Base-by-base conservation (phyloP, 2,888 invertebrate species). In the Lutraria lutraria region DNA sequence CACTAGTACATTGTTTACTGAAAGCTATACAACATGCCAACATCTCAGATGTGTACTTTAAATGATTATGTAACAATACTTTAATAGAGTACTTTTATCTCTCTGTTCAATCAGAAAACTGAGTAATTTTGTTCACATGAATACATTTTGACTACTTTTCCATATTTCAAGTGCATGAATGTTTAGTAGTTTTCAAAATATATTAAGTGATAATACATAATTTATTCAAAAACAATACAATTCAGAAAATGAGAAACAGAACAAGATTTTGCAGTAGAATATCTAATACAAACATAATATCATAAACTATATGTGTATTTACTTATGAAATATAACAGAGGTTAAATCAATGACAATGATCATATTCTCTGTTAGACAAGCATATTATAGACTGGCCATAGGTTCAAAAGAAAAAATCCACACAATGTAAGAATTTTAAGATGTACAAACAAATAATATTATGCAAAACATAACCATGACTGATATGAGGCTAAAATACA, bases 381-480 rank as follows among this genome's bases (percentile, higher is more conserved):
- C 56, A 25, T 68, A 68, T 68, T 68, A 68, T 21, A 68, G 63
- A 68, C 63, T 68, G 63, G 63, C 63, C 63, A 68, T 68, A 68
- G n/a, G 25, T n/a, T 60, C 60, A 21, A 60, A n/a, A 60, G 43
- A 60, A 60, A 21, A 60, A 12, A n/a, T 68, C 63, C 63, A 68
- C 63, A 68, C 25, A 25, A 68, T 68, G 25, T 12, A 68, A n/a
- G 25, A 25, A 25, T 25, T 25, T 12, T n/a, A 25, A 25, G 25
- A 68, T n/a, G 25, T 25, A 68, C 21, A 25, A 68, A 25, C 19
- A 0, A 60, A 19, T 68, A 68, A 68, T 68, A 68, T 68, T 68
- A 68, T 68, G 63, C 63, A 68, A 21, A 60, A 60, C 21, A 25
- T 12, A 68, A 68, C 63, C 25, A 10, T 68, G 63, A 68, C 13